Base-by-base conservation (phyloP, 1,140 invertebrate species). In the Eumeta japonica region DNA sequence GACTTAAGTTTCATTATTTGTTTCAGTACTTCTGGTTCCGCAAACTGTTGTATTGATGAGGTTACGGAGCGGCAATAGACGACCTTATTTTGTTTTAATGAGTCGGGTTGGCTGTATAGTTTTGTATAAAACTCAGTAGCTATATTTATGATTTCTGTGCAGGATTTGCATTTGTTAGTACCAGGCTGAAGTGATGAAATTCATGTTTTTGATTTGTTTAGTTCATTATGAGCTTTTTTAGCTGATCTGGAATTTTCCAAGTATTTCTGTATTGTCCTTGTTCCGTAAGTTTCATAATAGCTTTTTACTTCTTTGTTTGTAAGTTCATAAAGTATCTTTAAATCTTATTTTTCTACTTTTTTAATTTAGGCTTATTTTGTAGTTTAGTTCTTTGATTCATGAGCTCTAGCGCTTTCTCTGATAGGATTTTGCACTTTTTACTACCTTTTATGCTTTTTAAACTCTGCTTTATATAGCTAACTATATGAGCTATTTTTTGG, bases 331-430 rank as follows among this genome's bases (percentile, higher is more conserved):
- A 57, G 28, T 10, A 11, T 10, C 12, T 33, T 28, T n/a, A 49
- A 15, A 7, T 49, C 43, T 45, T 49, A 31, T 41, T 51, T 55
- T 1, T 49, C 45, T 10, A 14, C 28, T 41, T 35, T 41, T 35
- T 53, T 32, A 50, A 27, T 32, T 46, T 50, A 3, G 39, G 16
- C 18, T 55, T 46, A 16, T 52, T 58, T 45, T 55, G 49, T 42
- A 57, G 20, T 37, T 44, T 5, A 2, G 15, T 50, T 42, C 46
- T 43, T 50, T 51, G 29, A 33, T 46, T 53, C 48, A 53, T 53
- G 9, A 51, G 43, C 9, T 53, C 12, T 31, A 50, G 37, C 13
- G 37, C 44, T 45, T 43, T 34, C 7, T 27, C 37, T 7, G 48
- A 52, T 30, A 57, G n/a, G 4, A 52, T 50, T 20, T 37, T 48